Evolutionary conservation across 2,797 vertebrate genomes (phyloP), one percentile per base, ranked within the genome.

Genomic region (Iguana delicatissima): DNA sequence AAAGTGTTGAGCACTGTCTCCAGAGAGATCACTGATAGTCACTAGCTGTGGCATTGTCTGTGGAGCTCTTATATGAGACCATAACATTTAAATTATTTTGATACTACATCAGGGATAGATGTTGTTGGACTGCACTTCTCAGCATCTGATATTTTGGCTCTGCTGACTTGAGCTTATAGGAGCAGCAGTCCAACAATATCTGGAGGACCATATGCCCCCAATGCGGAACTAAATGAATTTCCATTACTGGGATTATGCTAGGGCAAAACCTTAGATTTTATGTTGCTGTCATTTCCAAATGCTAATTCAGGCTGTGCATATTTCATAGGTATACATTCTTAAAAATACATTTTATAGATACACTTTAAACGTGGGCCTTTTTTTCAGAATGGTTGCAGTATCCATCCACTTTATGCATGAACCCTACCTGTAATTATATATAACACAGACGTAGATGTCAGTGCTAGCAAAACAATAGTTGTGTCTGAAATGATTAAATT

Each of bases 371-470:
- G 88, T 92, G 93, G 94, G 88, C 91, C 87, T 74, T 26, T 64
- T 85, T 81, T 87, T 77, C 85, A 91, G 93, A 93, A 69, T 69
- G 26, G 29, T 88, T 80, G 89, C 90, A 85, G 85, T 93, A 32
- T 57, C 86, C 94, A 24, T 89, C 85, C 0, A 83, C 83, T 91
- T 92, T 91, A 81, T 90, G 89, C 91, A 92, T 94, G 90, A 91
- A 91, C 93, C 89, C 86, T 96, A 88, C 90, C 93, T 95, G 73
- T 52, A 84, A 64, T 76, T 84, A n/a, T 32, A 77, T 94, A 91
- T 93, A 89, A 89, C 89, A 80, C 90, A 81, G 29, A 81, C 3
- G 42, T 62, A 50, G 46, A 91, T 77, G 22, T 79, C 85, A 38
- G 18, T 50, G 72, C 84, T 38, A 80, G 50, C 85, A 89, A 89